Percentiles rank a stretch among this genome's conserved stretches.
These are phyloP conservation scores for Helicoverpa assulta DNA, from an alignment of 2,888 invertebrate genomes.

Conservation along the genomic window DNA sequence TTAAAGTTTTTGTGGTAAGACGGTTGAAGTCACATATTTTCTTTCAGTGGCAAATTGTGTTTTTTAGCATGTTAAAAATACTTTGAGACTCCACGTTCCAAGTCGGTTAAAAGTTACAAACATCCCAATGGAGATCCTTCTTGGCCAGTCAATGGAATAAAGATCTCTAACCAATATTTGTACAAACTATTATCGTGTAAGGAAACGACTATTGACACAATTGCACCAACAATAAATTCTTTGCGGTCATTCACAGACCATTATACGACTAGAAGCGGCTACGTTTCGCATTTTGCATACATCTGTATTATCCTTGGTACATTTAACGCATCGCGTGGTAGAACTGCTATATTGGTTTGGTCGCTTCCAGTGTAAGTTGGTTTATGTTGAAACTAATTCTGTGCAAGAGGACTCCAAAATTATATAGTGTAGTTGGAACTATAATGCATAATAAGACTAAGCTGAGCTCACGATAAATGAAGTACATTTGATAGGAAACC, in stretches of 20 bases:
- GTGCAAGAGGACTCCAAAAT: not conserved
- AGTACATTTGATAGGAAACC: no score
- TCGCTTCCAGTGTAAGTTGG: conserved; percentile 9
- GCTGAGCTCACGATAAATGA: no score
- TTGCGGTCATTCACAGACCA: conserved; percentile 11
- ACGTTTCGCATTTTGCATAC: conserved; percentile 42
- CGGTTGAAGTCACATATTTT: no score
- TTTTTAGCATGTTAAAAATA: no score
- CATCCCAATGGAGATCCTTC: no score
- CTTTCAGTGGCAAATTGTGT: no score
- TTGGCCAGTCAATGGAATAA: no score
- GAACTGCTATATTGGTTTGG: conserved; percentile 8
- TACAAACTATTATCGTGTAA: not conserved
- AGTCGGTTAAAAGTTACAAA: no score
- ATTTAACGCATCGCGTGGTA: conserved; percentile 34
- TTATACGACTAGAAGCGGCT: conserved; percentile 17
- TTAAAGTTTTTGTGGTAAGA: no score
- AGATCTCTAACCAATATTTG: not conserved
- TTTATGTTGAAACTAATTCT: not conserved
- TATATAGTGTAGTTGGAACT: not conserved
- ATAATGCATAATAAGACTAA: no score
- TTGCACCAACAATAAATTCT: not conserved
- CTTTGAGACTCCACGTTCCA: no score
- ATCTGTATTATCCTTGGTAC: conserved; percentile 52
- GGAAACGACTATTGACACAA: not conserved